Evolutionary conservation across 2,113 vertebrate genomes (phyloP), one percentile per base, ranked within the genome.

Genomic region (Sylvietta virens): DNA sequence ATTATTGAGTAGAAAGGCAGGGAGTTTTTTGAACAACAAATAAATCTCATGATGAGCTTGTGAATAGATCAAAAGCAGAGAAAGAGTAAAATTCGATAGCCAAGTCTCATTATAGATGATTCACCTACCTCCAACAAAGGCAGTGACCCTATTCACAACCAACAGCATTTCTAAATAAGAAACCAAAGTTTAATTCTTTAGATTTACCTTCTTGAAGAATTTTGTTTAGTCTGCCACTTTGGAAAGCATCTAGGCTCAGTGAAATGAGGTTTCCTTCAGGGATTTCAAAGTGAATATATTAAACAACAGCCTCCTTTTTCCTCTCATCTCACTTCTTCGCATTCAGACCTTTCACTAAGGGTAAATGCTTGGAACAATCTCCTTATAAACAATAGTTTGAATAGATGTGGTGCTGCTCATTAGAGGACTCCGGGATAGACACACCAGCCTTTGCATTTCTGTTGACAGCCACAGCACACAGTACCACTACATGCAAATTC

Each of bases 21-120:
- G 37, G 64, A 89, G 67, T 91, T 51, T 83, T 95, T 2, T 95
- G 67, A 96, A 95, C 93, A 95, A 97, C 86, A 95, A 95, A 94
- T 89, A 95, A 94, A 95, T 94, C 93, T 93, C 76, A 87, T 78
- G 47, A 95, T 80, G 80, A 94, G 92, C 89, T 85, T 83, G 69
- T 77, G 78, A 96, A 93, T 44, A 93, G 69, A 94, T 87, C 86
- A 97, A 96, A 95, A 92, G 82, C 71, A 91, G 77, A 89, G 87
- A 94, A 88, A 51, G 81, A 79, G 80, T 71, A 89, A 91, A 96
- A 96, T 90, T 94, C 94, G 42, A 88, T 90, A 40, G 58, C 67
- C 73, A 66, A 79, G 78, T 76, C 78, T 90, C 85, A 86, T 96
- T 91, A 83, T 15, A 79, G 82, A 86, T 81, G 56, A 90, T 80